A percentile compares a stretch with the other conserved stretches of the same genome.
Evolutionary conservation across 2,113 vertebrate genomes (phyloP).

Genomic region (Porphyrio hochstetteri): DNA sequence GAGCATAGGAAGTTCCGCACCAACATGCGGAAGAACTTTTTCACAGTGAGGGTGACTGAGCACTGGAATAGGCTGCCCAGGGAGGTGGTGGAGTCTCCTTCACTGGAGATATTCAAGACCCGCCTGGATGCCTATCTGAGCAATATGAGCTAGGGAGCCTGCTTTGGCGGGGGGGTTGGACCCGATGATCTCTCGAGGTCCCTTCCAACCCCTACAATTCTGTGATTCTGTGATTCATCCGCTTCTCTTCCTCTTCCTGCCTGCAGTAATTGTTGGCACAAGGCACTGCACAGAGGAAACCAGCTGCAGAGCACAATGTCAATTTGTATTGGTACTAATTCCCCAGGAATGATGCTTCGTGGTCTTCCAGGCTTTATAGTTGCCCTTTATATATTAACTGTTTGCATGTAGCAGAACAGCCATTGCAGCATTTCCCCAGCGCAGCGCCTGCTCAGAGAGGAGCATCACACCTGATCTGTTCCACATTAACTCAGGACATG

Average conservation of each 20-base stretch:
- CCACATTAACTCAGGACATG: not conserved
- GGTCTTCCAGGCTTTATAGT: not conserved
- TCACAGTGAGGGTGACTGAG: too few species aligned
- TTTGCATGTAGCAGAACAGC: not conserved
- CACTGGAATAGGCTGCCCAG: too few species aligned
- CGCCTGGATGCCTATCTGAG: too few species aligned
- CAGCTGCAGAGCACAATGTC: slow-evolving; percentile 46
- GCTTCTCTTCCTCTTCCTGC: slow-evolving; percentile 40
- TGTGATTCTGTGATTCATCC: too few species aligned
- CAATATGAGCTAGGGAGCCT: too few species aligned
- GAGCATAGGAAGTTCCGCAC: too few species aligned
- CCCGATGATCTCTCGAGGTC: too few species aligned
- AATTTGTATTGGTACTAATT: slow-evolving; percentile 5
- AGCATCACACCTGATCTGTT: not conserved
- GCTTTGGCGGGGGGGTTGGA: too few species aligned
- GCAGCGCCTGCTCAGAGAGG: fast-evolving
- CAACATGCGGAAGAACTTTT: too few species aligned
- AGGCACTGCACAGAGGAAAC: not conserved
- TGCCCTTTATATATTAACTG: fast-evolving
- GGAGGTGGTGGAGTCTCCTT: too few species aligned
- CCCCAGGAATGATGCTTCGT: not conserved
- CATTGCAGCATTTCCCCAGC: not conserved
- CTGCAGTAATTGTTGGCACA: slow-evolving; percentile 50
- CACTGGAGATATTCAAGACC: too few species aligned
- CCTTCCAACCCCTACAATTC: too few species aligned